phyloP scores from a whole-genome alignment of 1,140 invertebrate genomes.

The Tetranychus urticae region DNA sequence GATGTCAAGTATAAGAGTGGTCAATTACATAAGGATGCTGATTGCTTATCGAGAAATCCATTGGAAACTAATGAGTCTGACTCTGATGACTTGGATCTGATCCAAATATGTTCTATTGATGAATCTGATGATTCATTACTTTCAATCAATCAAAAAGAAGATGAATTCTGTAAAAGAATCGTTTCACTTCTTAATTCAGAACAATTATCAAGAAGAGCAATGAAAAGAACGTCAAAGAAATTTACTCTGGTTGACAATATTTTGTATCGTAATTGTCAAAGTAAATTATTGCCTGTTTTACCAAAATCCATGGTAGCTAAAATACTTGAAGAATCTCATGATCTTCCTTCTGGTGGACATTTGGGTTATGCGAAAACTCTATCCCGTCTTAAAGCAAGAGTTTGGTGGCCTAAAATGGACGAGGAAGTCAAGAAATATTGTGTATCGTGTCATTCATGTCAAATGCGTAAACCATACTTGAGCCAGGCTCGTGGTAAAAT shows the following conservation, averaged over 20 bases:
- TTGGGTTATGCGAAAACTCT: neutral
- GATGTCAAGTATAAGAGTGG: constrained; percentile 13
- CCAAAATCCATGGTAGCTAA: neutral
- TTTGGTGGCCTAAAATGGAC: neutral
- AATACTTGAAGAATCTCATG: neutral
- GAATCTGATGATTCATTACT: neutral
- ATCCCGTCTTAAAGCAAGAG: neutral
- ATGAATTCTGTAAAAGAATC: neutral
- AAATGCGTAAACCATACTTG: neutral
- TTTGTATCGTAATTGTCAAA: neutral
- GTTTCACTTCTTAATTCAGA: neutral
- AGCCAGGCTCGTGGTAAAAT: neutral
- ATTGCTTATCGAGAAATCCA: neutral
- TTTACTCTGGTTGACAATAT: neutral
- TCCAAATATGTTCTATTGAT: neutral
- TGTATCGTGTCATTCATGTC: neutral
- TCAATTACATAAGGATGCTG: neutral
- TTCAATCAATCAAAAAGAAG: neutral
- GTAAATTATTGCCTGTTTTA: neutral
- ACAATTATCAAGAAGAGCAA: neutral
- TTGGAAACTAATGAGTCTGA: neutral
- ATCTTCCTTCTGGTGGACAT: neutral
- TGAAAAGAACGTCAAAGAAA: neutral
- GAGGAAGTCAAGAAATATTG: neutral
- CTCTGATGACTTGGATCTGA: neutral